Evolutionary conservation across 1,140 invertebrate genomes (phyloP).

Genomic region (Zaprionus ornatus): DNA sequence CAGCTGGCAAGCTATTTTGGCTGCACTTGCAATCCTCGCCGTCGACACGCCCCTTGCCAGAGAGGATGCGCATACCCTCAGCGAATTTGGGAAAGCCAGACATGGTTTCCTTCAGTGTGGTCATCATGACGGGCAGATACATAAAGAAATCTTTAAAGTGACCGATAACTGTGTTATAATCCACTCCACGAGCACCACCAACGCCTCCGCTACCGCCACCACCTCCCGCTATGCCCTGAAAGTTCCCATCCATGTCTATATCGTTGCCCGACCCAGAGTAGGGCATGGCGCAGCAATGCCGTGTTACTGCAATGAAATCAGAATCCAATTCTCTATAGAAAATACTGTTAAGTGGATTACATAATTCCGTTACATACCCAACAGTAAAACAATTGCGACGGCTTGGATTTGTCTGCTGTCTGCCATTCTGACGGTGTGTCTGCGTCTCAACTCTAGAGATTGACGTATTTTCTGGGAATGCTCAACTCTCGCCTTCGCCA

Average conservation of each 20-base stretch:
- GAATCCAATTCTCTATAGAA: background rate
- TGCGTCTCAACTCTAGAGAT: constrained; percentile 11
- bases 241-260: constrained; percentile 54
- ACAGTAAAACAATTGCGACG: constrained; percentile 53
- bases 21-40: constrained; percentile 74
- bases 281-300: constrained; percentile 38
- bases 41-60: constrained; percentile 56
- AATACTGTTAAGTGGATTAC: background rate
- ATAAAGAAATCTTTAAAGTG: constrained; percentile 82
- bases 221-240: constrained; percentile 21
- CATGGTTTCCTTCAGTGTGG: constrained; percentile 77
- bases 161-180: constrained; percentile 72
- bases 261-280: constrained; percentile 50
- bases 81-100: constrained; percentile 78
- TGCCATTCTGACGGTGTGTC: constrained; percentile 34
- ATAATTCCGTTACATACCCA: constrained; percentile 55
- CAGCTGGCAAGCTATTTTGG: constrained; percentile 38
- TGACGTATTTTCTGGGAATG: constrained; percentile 49
- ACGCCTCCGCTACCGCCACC: background rate
- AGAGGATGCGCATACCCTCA: constrained; percentile 71
- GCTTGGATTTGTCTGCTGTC: constrained; percentile 41
- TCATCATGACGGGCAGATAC: constrained; percentile 82
- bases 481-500: constrained; percentile 28
- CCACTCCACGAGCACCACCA: constrained; percentile 42
- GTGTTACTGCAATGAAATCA: constrained; percentile 36